Evolutionary conservation across 1,140 invertebrate genomes (phyloP).

Genomic region (Atta texana): DNA sequence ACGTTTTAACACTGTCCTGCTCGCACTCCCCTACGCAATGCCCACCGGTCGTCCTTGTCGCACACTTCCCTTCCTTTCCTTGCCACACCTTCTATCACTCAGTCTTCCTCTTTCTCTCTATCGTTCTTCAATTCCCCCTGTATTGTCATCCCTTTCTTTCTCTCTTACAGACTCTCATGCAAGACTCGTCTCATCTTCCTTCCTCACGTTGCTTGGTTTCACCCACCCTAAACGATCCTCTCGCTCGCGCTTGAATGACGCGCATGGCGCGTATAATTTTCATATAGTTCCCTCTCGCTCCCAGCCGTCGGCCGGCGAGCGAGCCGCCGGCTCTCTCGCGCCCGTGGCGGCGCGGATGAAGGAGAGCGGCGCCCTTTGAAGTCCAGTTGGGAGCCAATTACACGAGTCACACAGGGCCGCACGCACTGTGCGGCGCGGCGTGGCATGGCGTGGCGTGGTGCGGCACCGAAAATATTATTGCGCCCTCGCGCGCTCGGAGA

Average conservation of each 20-base stretch:
- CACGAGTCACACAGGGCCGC: constrained; percentile 86
- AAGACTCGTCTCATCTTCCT: constrained; percentile 27
- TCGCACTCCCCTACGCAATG: constrained; percentile 62
- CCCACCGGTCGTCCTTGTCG: constrained; percentile 56
- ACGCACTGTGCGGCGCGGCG: constrained; percentile 75
- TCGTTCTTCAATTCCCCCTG: constrained; percentile 50
- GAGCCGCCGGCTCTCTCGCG: constrained; percentile 74
- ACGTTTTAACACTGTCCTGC: constrained; percentile 71
- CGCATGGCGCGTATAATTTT: constrained; percentile 76
- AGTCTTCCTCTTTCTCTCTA: constrained; percentile 64
- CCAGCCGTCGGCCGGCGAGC: constrained; percentile 51
- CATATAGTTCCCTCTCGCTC: constrained; percentile 64
- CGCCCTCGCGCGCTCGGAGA: constrained; percentile 77
- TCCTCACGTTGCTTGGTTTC: constrained; percentile 3
- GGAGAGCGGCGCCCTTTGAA: constrained; percentile 86
- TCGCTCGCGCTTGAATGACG: constrained; percentile 62
- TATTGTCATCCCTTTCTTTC: constrained; percentile 50
- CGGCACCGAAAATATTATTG: constrained; percentile 81
- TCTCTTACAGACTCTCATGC: constrained; percentile 29
- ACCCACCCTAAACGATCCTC: constrained; percentile 41
- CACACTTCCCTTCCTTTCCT: constrained; percentile 61
- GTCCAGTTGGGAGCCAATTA: constrained; percentile 87
- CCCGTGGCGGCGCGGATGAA: constrained; percentile 86
- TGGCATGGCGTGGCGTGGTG: constrained; percentile 41
- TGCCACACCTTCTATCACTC: constrained; percentile 61